Evolutionary conservation across 2,797 vertebrate genomes (phyloP), one percentile per base, ranked within the genome.

Genomic region (Melopsittacus undulatus): DNA sequence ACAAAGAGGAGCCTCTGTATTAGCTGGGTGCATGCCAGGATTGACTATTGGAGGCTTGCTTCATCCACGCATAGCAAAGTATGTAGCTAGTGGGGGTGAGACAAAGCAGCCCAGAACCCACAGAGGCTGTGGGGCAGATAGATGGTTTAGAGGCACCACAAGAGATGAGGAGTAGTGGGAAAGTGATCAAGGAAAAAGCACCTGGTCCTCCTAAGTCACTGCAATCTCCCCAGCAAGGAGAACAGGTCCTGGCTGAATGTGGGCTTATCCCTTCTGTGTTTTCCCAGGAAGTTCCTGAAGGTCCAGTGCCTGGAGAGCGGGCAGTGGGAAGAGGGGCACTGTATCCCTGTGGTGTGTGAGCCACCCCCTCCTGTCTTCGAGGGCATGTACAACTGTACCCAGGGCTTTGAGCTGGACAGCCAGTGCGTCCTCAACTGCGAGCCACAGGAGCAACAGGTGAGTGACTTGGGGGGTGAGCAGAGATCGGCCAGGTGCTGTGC

Each of bases 361-460:
- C 96, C 98, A 1, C 97, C 98, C 0, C 98, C 98, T 7, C 98
- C 98, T 0, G 97, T 99, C 36, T 99, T 99, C 13, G 98, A 99
- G 88, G 99, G 99, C 93, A 99, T 99, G 99, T 99, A 99, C 94
- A 98, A 98, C 92, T 99, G 99, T 95, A 99, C 98, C 87, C 98
- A 98, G 18, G 98, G 98, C 90, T 98, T 99, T 23, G 91, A 98
- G 95, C 98, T 99, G 51, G 97, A 98, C 97, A 99, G 98, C 81
- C 94, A 97, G 76, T 99, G 99, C 69, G 97, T 98, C 26, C 97
- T 99, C 92, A 98, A 64, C 89, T 99, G 99, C 10, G 84, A 97
- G 75, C 94, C 92, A 2, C 94, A 95, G 77, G 95, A 38, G 26
- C 74, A 93, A 70, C 97, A 87, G 98, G 98, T 98, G 97, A 95